phyloP scores from a whole-genome alignment of 2,888 invertebrate genomes.

The Apotomis turbidana region DNA sequence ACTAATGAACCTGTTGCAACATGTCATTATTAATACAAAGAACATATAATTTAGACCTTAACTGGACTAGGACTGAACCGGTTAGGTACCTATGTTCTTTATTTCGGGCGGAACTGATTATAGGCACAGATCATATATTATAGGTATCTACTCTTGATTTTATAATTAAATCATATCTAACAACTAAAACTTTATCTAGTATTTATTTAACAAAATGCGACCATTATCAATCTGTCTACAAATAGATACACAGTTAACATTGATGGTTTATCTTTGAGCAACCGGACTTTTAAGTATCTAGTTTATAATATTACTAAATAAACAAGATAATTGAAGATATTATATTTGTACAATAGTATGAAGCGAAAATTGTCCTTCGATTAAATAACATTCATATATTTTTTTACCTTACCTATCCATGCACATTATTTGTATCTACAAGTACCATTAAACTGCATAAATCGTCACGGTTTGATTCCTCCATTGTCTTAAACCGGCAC shows the following conservation, averaged over 20 bases:
- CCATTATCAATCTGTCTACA: slow-evolving; percentile 19
- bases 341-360: neutral
- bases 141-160: no score
- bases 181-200: neutral
- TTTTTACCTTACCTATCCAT: neutral
- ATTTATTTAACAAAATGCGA: slow-evolving; percentile 7
- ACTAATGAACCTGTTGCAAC: neutral
- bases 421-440: neutral
- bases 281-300: slow-evolving; percentile 23
- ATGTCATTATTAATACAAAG: neutral
- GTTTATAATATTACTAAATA: neutral
- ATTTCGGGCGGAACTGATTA: no score
- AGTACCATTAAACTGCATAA: slow-evolving; percentile 7
- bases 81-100: no score
- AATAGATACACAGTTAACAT: slow-evolving; percentile 17
- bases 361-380: neutral
- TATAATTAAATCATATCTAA: neutral
- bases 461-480: neutral
- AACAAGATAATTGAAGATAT: neutral
- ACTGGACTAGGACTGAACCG: no score
- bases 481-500: neutral
- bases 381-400: neutral
- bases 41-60: no score
- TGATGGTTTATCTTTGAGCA: slow-evolving; percentile 21
- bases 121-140: no score